A percentile compares a stretch with the other conserved stretches of the same genome.
Evolutionary conservation across 2,113 vertebrate species (phyloP).

Genomic region (Picathartes gymnocephalus): DNA sequence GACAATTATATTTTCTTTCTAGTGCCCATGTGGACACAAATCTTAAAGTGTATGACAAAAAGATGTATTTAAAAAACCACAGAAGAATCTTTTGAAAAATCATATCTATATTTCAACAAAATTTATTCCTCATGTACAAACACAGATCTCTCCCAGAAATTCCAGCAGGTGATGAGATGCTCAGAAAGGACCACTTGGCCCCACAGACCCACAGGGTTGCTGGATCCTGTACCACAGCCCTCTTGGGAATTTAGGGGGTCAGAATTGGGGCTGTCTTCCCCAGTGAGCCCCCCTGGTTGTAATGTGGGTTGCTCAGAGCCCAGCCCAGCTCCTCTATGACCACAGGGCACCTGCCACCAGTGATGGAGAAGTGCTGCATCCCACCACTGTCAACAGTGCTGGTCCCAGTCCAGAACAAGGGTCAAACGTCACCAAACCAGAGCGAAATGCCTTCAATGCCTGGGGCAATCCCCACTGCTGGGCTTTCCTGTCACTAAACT

Average conservation of each 20-base stretch:
- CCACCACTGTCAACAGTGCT: background rate
- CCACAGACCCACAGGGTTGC: background rate
- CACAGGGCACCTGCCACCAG: background rate
- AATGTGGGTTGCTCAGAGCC: background rate
- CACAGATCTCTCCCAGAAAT: background rate
- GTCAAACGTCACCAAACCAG: background rate
- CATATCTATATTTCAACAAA: background rate
- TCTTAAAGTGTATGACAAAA: background rate
- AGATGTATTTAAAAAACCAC: background rate
- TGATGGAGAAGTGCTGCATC: background rate
- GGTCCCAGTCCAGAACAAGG: background rate
- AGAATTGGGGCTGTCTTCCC: background rate
- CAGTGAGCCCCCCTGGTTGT: background rate
- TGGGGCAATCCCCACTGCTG: constrained; percentile 28
- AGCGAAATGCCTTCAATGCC: background rate
- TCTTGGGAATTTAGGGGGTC: background rate
- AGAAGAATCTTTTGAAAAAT: background rate
- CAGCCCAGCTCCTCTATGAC: background rate
- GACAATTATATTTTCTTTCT: constrained; percentile 7
- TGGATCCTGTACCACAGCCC: background rate
- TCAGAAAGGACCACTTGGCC: background rate
- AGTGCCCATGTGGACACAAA: background rate
- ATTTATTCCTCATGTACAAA: background rate
- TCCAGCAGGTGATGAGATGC: accelerated
- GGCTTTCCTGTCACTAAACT: constrained; percentile 18